Conservation (phyloP, 1,140 invertebrate genomes). For the Sesamia nonagrioides region DNA sequence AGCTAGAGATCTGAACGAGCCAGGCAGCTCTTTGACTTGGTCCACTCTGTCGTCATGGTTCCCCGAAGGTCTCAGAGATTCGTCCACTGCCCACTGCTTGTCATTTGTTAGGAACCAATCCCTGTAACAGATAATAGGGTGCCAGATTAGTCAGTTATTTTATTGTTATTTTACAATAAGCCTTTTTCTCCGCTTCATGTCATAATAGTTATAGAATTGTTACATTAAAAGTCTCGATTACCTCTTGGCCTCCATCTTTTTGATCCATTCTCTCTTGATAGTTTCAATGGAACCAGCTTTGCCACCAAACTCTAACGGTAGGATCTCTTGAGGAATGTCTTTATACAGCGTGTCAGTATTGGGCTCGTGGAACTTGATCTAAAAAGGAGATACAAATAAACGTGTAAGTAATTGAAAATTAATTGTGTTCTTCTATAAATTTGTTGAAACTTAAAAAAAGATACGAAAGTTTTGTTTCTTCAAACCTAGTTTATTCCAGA, state of each 20-base stretch:
- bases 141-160: not conserved
- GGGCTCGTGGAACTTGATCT: slow-evolving; percentile 89
- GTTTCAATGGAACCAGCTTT: slow-evolving; percentile 87
- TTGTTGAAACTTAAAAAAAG: no score
- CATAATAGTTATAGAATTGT: no score
- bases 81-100: slow-evolving; percentile 74
- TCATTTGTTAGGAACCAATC: slow-evolving; percentile 81
- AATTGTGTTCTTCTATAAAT: not conserved
- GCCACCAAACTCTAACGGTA: slow-evolving; percentile 91
- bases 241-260: slow-evolving; percentile 81
- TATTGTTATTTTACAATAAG: not conserved
- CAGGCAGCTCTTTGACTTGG: slow-evolving; percentile 70
- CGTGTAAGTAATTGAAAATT: not conserved
- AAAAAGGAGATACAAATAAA: not conserved
- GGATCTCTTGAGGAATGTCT: slow-evolving; percentile 88
- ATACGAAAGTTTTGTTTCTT: no score
- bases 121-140: slow-evolving; percentile 62
- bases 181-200: no score
- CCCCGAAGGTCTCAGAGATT: slow-evolving; percentile 61
- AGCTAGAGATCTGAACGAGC: slow-evolving; percentile 77
- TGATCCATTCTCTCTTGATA: slow-evolving; percentile 88
- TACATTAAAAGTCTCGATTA: slow-evolving; percentile 48
- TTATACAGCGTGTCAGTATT: slow-evolving; percentile 89
- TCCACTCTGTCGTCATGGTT: slow-evolving; percentile 65
- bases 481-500: no score